Base-by-base conservation (phyloP, 2,113 vertebrate genomes). In the Dinomys branickii region DNA sequence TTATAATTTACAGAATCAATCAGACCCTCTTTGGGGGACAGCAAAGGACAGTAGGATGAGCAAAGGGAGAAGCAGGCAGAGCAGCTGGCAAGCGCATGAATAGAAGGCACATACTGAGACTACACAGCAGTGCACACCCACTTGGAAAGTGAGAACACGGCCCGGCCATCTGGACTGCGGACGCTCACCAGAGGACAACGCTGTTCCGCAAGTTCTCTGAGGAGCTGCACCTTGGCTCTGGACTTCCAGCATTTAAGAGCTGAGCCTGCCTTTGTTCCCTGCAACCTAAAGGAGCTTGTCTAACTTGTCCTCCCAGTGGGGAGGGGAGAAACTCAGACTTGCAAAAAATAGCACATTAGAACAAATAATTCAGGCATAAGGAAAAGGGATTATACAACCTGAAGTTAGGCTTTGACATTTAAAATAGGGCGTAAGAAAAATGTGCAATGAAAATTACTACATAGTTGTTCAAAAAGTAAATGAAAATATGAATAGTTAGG, bases 401-500 rank as follows among this genome's bases (percentile, higher is more conserved):
- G 52, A 89, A 58, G 41, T 85, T 90, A 80, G 84, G 86, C 65
- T 92, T 67, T 85, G 54, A 86, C 94, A 89, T 75, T 94, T 88
- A 92, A 94, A 69, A 96, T 10, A 80, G n/a, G 24, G 54, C 77
- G 65, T 56, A 56, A 80, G 84, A 86, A 73, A 13, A 96, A 97
- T 89, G 52, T 89, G 56, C 71, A 28, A 75, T 89, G 44, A 96
- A 95, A 97, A 96, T 91, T 94, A 95, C 89, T 94, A 95, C 83
- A 78, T 50, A 89, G 71, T 88, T 90, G 41, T 84, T 94, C 69
- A 97, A 91, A 96, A 91, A 88, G 89, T 88, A 97, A 92, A 95
- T 97, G 94, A 96, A 94, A 96, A 96, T 94, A 89, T 86, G 88
- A 96, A 90, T 35, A 96, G 86, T 47, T 96, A 93, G 92, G 89